Percentiles rank a stretch among this genome's conserved stretches.
Conservation (phyloP, 2,888 invertebrate species). For the Heliconius ethilla region DNA sequence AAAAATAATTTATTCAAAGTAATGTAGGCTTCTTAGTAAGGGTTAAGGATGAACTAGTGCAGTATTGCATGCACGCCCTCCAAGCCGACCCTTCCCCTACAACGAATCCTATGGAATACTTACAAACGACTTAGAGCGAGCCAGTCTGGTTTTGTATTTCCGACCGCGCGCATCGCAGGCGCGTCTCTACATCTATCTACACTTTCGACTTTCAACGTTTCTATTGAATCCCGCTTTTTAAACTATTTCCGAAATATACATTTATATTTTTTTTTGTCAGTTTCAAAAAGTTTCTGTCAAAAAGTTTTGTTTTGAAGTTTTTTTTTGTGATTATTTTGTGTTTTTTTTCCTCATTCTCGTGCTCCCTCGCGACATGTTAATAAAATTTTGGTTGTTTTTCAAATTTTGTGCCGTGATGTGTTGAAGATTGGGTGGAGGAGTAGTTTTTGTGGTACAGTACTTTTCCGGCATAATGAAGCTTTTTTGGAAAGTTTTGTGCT, state of each 20-base stretch:
- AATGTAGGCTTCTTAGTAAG: slow-evolving; percentile 60
- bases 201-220: slow-evolving; percentile 62
- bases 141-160: slow-evolving; percentile 80
- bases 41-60: slow-evolving; percentile 76
- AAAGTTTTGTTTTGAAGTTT: slow-evolving; percentile 66
- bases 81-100: slow-evolving; percentile 79
- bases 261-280: slow-evolving; percentile 44
- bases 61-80: slow-evolving; percentile 79
- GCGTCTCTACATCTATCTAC: slow-evolving; percentile 62
- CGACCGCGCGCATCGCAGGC: slow-evolving; percentile 73
- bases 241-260: slow-evolving; percentile 46
- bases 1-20: slow-evolving; percentile 30
- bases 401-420: slow-evolving; percentile 50
- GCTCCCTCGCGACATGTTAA: slow-evolving; percentile 56
- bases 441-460: slow-evolving; percentile 49
- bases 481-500: slow-evolving; percentile 71
- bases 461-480: slow-evolving; percentile 69
- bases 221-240: slow-evolving; percentile 44
- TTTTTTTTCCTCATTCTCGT: slow-evolving; percentile 60
- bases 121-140: slow-evolving; percentile 74
- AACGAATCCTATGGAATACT: slow-evolving; percentile 79
- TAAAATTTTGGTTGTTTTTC: slow-evolving; percentile 55
- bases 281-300: slow-evolving; percentile 54
- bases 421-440: slow-evolving; percentile 55
- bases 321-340: slow-evolving; percentile 57